phyloP scores from a whole-genome alignment of 2,113 vertebrate species.

The Gorsachius goisagi region DNA sequence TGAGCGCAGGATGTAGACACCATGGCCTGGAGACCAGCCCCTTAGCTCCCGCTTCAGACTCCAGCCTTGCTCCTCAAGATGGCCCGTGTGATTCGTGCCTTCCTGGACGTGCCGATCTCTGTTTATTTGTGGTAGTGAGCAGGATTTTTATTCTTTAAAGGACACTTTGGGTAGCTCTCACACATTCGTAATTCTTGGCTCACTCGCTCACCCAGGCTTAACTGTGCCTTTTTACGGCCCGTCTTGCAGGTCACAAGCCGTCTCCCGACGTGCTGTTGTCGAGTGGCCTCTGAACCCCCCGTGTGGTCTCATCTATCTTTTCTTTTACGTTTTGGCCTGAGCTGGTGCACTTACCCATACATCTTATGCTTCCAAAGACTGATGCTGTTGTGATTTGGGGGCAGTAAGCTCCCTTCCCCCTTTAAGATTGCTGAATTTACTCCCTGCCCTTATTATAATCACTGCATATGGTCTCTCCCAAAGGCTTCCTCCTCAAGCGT shows the following conservation, averaged over 20 bases:
- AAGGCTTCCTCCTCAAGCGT: not conserved
- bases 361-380: not conserved
- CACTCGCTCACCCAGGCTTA: not conserved
- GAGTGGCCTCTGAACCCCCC: not conserved
- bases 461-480: not conserved
- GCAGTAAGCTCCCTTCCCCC: not conserved
- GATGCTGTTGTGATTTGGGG: not conserved
- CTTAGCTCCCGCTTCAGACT: not conserved
- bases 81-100: rapidly evolving
- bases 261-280: not conserved
- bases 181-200: not conserved
- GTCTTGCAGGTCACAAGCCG: not conserved
- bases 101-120: not conserved
- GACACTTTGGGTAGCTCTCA: not conserved
- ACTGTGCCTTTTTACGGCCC: not conserved
- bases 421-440: not conserved
- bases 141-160: not conserved
- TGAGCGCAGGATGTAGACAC: not conserved
- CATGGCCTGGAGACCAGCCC: not conserved
- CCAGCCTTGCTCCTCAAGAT: not conserved
- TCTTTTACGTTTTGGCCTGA: not conserved
- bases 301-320: not conserved
- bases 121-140: not conserved
- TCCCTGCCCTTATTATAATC: not conserved
- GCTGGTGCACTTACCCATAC: not conserved